Conservation (phyloP, 2,113 vertebrate genomes). For the Calyptommatus sinebrachiatus region DNA sequence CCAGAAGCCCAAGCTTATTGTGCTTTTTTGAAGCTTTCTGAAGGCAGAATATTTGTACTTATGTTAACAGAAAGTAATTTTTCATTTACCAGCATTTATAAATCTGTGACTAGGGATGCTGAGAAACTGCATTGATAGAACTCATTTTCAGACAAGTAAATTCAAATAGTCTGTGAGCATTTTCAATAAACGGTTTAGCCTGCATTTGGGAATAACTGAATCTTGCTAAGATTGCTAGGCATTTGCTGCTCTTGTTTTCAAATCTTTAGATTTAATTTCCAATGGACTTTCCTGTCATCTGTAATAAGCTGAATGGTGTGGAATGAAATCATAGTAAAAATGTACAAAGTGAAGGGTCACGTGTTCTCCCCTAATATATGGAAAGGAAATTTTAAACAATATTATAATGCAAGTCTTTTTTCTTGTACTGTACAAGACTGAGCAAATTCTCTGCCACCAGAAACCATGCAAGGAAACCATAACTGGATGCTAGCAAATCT, state of each 20-base stretch:
- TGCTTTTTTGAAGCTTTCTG: not conserved
- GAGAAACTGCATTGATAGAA: slow-evolving; percentile 30
- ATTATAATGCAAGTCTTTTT: slow-evolving; percentile 23
- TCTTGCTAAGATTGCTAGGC: slow-evolving; percentile 2
- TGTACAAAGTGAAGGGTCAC: slow-evolving; percentile 29
- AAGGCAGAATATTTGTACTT: not conserved
- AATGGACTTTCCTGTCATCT: slow-evolving; percentile 39
- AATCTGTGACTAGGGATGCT: slow-evolving; percentile 15
- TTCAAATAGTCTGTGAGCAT: slow-evolving; percentile 34
- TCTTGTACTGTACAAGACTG: not conserved
- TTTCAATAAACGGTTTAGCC: slow-evolving; percentile 47
- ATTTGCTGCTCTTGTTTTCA: slow-evolving; percentile 31
- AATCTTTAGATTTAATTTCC: slow-evolving; percentile 33
- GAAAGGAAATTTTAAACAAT: slow-evolving; percentile 41
- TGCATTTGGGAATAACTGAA: slow-evolving; percentile 42
- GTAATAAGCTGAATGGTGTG: slow-evolving; percentile 7
- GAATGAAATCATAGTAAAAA: not conserved
- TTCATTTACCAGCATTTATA: slow-evolving; percentile 23
- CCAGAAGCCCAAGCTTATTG: slow-evolving; percentile 10
- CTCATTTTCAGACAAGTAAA: slow-evolving; percentile 40
- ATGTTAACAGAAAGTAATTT: slow-evolving; percentile 11
- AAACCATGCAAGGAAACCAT: slow-evolving; percentile 61
- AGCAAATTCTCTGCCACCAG: slow-evolving; percentile 37
- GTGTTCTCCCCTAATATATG: slow-evolving; percentile 31
- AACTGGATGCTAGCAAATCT: slow-evolving; percentile 48